These are phyloP conservation scores for Brachionus calyciflorus DNA, from an alignment of 1,140 invertebrate species.

Conservation along the genomic window DNA sequence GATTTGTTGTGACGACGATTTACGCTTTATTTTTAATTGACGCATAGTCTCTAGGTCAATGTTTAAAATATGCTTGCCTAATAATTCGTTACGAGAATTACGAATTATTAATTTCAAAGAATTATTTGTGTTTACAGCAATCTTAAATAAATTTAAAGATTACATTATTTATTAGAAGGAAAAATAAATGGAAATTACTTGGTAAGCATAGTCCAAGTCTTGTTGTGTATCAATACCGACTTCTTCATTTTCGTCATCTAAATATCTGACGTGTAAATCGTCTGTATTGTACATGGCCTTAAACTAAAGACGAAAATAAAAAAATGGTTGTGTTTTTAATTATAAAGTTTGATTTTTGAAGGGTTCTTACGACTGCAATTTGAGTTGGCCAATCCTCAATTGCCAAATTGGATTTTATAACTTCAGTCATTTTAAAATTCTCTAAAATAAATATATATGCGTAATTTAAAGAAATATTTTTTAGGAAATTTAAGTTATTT, in stretches of 20 bases:
- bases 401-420: background rate
- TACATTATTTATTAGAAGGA: background rate
- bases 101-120: background rate
- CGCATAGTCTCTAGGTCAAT: background rate
- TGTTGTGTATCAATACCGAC: conserved; percentile 6
- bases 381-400: background rate
- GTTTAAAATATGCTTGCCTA: background rate
- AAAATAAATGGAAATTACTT: background rate
- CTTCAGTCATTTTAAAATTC: background rate
- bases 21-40: background rate
- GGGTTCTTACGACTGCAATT: background rate
- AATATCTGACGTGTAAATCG: conserved; percentile 7
- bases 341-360: too few relatives aligned
- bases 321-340: too few relatives aligned
- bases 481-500: too few relatives aligned
- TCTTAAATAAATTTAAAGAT: background rate
- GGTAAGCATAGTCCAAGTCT: conserved; percentile 37
- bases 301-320: too few relatives aligned
- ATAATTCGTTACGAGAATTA: background rate
- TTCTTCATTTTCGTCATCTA: conserved; percentile 43
- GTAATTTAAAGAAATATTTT: too few relatives aligned
- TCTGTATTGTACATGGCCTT: background rate
- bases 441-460: too few relatives aligned
- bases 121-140: background rate
- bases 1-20: background rate